phyloP scores from a whole-genome alignment of 2,113 vertebrate genomes.

The Sinosuthora webbiana region DNA sequence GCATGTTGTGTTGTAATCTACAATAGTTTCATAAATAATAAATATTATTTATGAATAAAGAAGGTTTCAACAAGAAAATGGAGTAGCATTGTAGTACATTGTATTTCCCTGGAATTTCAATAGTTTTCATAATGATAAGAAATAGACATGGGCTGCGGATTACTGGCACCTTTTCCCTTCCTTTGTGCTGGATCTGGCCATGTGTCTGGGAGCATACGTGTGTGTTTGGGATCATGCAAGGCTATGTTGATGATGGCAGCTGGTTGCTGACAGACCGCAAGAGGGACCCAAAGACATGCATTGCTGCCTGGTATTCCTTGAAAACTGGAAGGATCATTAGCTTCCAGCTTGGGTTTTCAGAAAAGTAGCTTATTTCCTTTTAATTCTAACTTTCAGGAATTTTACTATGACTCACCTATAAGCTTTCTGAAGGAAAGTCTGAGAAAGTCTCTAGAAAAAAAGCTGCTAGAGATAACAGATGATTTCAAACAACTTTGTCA shows the following conservation, averaged over 20 bases:
- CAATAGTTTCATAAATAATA: not conserved
- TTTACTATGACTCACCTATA: not conserved
- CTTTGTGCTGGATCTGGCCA: not conserved
- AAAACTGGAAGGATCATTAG: fast-evolving
- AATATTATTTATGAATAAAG: not conserved
- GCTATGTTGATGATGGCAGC: too few relatives aligned
- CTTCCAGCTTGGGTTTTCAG: not conserved
- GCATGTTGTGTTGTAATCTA: not conserved
- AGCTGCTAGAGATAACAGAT: not conserved
- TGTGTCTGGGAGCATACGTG: not conserved
- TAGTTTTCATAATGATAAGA: not conserved
- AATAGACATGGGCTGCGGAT: not conserved
- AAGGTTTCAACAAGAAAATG: not conserved
- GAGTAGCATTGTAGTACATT: fast-evolving
- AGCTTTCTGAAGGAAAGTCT: not conserved
- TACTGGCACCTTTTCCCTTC: not conserved
- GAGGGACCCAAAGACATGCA: constrained; percentile 45
- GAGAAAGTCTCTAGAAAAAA: not conserved
- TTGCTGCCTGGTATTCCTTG: not conserved
- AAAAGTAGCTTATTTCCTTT: not conserved
- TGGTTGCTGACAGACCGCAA: constrained; percentile 7
- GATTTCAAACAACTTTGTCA: not conserved
- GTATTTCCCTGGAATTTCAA: not conserved
- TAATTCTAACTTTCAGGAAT: not conserved
- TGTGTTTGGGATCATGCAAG: not conserved